phyloP scores from a whole-genome alignment of 2,888 invertebrate species.

The Chromoteleia sp. region DNA sequence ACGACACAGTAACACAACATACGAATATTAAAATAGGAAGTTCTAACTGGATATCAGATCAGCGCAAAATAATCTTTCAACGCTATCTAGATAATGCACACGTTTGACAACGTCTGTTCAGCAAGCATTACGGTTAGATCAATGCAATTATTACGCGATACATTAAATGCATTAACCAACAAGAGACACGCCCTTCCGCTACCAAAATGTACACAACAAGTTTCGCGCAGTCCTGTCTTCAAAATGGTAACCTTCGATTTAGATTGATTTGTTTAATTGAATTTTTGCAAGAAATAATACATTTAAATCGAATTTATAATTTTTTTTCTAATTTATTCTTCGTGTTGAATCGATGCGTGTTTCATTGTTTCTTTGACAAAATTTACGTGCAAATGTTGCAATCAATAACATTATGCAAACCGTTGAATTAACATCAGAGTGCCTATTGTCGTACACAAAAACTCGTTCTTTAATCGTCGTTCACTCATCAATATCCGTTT shows the following conservation, averaged over 20 bases:
- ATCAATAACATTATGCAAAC: background rate
- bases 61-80: conserved; percentile 51
- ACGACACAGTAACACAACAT: conserved; percentile 71
- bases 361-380: no score
- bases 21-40: conserved; percentile 70
- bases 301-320: no score
- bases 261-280: background rate
- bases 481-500: conserved; percentile 38
- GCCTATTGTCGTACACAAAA: conserved; percentile 77
- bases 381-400: no score
- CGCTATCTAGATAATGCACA: conserved; percentile 34
- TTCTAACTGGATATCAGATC: conserved; percentile 66
- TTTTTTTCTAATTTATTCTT: no score
- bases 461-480: conserved; percentile 73
- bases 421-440: background rate
- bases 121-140: conserved; percentile 13
- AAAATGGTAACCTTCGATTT: background rate
- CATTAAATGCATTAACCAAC: conserved; percentile 17
- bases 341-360: no score
- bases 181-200: conserved; percentile 3
- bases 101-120: conserved; percentile 15
- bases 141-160: conserved; percentile 30
- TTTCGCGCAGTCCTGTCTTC: background rate
- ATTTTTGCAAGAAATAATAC: no score
- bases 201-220: background rate